Evolutionary conservation across 2,797 vertebrate species (phyloP).

Genomic region (Ctenosaura bakeri): DNA sequence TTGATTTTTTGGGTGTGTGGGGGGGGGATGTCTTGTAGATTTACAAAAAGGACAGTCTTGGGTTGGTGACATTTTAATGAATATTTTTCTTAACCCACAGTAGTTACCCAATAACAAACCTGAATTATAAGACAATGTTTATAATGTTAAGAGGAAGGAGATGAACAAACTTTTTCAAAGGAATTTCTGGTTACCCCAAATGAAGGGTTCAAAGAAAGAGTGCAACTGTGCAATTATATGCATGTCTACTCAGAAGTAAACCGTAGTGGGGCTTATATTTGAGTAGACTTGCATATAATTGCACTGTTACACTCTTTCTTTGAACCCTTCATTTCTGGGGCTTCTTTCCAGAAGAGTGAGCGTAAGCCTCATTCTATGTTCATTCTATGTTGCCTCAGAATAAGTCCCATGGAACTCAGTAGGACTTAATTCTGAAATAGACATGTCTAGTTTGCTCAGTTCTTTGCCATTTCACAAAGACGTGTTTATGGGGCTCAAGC

Average conservation of each 20-base stretch:
- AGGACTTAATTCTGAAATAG: neutral
- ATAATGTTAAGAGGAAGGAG: too few species aligned
- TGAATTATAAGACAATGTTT: fast-evolving
- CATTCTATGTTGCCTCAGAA: neutral
- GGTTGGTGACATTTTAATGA: neutral
- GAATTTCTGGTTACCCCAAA: neutral
- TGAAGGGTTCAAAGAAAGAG: constrained; percentile 1
- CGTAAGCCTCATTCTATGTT: neutral
- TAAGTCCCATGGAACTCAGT: neutral
- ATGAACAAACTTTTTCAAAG: too few species aligned
- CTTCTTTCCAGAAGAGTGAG: neutral
- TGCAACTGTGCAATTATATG: neutral
- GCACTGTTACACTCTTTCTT: too few species aligned
- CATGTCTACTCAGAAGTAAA: neutral
- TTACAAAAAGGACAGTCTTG: neutral
- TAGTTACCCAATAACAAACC: fast-evolving
- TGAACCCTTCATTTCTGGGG: neutral
- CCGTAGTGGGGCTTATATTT: too few species aligned
- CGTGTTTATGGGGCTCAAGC: neutral
- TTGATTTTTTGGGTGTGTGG: neutral
- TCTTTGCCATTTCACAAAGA: neutral
- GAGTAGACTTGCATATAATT: too few species aligned
- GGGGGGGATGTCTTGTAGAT: neutral
- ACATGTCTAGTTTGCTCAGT: fast-evolving
- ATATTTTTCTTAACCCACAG: neutral